Conservation (phyloP, 2,113 vertebrate genomes). For the Plectropomus leopardus region DNA sequence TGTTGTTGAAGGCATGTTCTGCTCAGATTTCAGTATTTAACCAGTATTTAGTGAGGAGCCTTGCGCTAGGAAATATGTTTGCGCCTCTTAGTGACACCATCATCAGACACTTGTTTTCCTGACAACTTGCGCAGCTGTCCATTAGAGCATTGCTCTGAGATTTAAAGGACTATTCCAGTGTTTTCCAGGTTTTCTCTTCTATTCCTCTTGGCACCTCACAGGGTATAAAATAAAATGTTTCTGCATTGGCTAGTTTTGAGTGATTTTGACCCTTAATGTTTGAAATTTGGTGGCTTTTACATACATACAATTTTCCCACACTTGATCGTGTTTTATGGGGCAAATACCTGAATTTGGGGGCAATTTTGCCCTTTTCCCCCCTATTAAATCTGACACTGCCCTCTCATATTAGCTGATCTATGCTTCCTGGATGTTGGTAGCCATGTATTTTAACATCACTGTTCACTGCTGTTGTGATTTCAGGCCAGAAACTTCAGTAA, state of each 20-base stretch:
- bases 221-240: too few species aligned
- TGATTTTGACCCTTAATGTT: too few species aligned
- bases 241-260: too few species aligned
- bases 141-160: not conserved
- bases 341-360: too few species aligned
- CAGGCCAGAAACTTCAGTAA: not conserved
- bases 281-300: too few species aligned
- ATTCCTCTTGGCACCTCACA: too few species aligned
- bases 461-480: not conserved
- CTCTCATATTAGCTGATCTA: not conserved
- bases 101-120: not conserved
- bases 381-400: too few species aligned
- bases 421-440: not conserved
- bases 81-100: not conserved
- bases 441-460: not conserved
- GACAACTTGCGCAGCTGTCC: not conserved
- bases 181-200: not conserved
- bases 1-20: not conserved
- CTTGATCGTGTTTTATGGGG: too few species aligned
- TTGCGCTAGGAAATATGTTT: not conserved
- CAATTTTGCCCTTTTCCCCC: too few species aligned
- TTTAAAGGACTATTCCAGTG: not conserved
- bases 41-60: not conserved
- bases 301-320: too few species aligned
- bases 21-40: not conserved